Evolutionary conservation across 2,888 invertebrate genomes (phyloP), one percentile per base, ranked within the genome.

Genomic region (Coelopa pilipes): DNA sequence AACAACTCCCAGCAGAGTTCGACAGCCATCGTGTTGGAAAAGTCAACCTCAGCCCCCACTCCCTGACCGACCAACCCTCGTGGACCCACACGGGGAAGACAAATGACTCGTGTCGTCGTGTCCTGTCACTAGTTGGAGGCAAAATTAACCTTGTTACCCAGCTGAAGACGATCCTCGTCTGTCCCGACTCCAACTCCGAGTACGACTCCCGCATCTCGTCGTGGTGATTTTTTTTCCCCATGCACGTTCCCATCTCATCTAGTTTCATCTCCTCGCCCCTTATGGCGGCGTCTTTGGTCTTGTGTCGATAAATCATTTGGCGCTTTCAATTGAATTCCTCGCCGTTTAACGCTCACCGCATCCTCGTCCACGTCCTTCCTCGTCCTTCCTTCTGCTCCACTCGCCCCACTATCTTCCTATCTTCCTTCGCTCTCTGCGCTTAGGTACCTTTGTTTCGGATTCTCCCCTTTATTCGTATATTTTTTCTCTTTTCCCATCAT

Each of bases 111-210:
- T 76, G 77, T 80, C 77, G 75, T 69, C 77, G 75, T n/a, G n/a
- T n/a, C n/a, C n/a, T n/a, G n/a, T 34, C 34, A 7, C 34, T 34
- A 34, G 34, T 34, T 7, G 34, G 34, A 76, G 79, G 80, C 80
- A 83, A 86, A 86, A 86, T 86, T 86, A 86, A 86, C 87, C 86
- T 86, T 85, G 86, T 87, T 86, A 87, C 34, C 2, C 4, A 34
- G 34, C 34, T 2, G 34, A 34, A 34, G 34, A 34, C 82, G 67
- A 73, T 78, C 79, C 81, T 82, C 81, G 81, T 82, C 81, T 81
- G 80, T 79, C 77, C 76, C 34, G 72, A 76, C 80, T 81, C 80
- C 79, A 78, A 78, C n/a, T n/a, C n/a, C n/a, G n/a, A n/a, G n/a
- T n/a, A n/a, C n/a, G n/a, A n/a, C n/a, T n/a, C 7, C 34, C 4